Conservation (phyloP, 64 coral and sea anemone species). For the Catalaphyllia jardinei region DNA sequence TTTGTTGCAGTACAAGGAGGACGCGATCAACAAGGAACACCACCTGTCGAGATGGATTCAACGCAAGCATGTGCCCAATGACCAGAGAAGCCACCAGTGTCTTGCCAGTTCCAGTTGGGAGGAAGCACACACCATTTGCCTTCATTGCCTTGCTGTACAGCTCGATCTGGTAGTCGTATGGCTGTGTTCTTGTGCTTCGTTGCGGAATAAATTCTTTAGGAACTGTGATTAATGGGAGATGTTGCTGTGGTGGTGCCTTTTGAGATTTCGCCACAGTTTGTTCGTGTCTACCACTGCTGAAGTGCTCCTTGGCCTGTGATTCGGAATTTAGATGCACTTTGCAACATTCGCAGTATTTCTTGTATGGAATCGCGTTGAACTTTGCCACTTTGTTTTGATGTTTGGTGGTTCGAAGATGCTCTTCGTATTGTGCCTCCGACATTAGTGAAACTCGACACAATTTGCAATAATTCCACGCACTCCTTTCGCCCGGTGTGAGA, state of each 20-base stretch:
- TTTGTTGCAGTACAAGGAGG: slow-evolving; percentile 84
- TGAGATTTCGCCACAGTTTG: slow-evolving; percentile 93
- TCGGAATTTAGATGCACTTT: slow-evolving; percentile 90
- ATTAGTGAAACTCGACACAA: slow-evolving; percentile 42
- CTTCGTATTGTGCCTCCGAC: slow-evolving; percentile 46
- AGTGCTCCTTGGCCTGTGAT: slow-evolving; percentile 87
- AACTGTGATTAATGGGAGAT: slow-evolving; percentile 37
- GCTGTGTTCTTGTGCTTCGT: slow-evolving; percentile 50
- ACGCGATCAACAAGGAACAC: slow-evolving; percentile 89
- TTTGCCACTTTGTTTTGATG: slow-evolving; percentile 68
- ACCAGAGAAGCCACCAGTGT: slow-evolving; percentile 77
- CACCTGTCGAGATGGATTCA: slow-evolving; percentile 88
- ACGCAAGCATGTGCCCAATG: slow-evolving; percentile 70
- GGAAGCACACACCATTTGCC: slow-evolving; percentile 81
- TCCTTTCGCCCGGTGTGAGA: background rate
- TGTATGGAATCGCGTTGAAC: slow-evolving; percentile 35
- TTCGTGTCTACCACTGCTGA: slow-evolving; percentile 82
- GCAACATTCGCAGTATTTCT: slow-evolving; percentile 50
- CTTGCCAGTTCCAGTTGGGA: slow-evolving; percentile 93
- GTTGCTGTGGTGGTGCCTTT: slow-evolving; percentile 74
- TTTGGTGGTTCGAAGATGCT: slow-evolving; percentile 65
- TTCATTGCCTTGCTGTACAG: slow-evolving; percentile 82
- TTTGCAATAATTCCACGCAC: slow-evolving; percentile 15
- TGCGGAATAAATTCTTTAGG: background rate
- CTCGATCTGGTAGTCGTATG: slow-evolving; percentile 77